These are phyloP conservation scores for Saccopteryx bilineata DNA, from an alignment of 2,113 vertebrate species.

Conservation along the genomic window DNA sequence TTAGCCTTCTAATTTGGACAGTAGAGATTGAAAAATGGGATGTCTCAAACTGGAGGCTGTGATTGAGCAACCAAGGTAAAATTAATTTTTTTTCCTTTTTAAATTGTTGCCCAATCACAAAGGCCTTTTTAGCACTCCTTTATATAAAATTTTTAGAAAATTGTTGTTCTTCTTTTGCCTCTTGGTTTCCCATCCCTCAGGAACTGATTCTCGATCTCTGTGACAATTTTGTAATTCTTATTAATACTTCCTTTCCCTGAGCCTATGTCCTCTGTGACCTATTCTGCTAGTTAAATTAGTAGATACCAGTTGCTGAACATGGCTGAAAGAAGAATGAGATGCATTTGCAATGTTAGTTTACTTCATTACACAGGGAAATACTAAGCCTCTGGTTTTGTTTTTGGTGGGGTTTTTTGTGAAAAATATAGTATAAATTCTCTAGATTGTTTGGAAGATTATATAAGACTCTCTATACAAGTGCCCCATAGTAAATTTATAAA, in stretches of 20 bases:
- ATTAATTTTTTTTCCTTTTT: background rate
- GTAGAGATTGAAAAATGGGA: slow-evolving; percentile 3
- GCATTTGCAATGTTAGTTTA: background rate
- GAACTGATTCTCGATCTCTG: background rate
- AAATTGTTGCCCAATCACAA: background rate
- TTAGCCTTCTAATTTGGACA: background rate
- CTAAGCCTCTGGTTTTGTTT: background rate
- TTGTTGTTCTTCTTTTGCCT: background rate
- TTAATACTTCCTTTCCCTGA: background rate
- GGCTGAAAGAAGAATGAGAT: background rate
- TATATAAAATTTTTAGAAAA: background rate
- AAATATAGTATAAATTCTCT: background rate
- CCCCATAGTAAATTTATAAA: background rate
- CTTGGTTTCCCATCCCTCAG: background rate
- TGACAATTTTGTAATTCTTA: background rate
- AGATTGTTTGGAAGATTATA: background rate
- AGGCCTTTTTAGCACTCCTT: background rate
- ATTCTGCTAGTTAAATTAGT: background rate
- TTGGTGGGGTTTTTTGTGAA: background rate
- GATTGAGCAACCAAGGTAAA: background rate
- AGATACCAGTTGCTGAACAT: background rate
- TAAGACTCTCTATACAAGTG: slow-evolving; percentile 1
- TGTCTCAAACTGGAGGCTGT: background rate
- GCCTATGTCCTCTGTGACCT: background rate
- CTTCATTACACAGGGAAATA: background rate